Evolutionary conservation across 2,888 invertebrate species (phyloP), one percentile per base, ranked within the genome.

Genomic region (Oscheius onirici): DNA sequence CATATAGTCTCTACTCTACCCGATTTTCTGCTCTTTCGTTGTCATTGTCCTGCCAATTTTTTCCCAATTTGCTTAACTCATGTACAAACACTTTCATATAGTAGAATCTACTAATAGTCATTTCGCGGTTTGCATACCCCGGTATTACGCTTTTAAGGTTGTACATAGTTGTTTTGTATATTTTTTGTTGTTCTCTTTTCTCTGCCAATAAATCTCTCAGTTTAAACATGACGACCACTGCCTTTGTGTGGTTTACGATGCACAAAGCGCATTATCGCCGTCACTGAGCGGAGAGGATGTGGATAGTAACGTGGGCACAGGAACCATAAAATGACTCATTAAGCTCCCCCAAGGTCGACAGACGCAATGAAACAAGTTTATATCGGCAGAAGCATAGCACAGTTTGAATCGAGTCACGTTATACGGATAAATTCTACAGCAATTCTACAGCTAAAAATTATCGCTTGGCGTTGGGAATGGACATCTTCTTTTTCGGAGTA

Each of bases 261-360:
- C 49, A 63, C 46, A 63, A 63, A 63, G 63, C 63, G 63, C 63
- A 63, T 63, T 63, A 63, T 63, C 63, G 63, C 63, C n/a, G 63
- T 34, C 34, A 46, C 46, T 26, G 49, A 63, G 22, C 40, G 58
- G 58, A n/a, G n/a, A n/a, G 41, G 3, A 41, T 24, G 41, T 41
- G 43, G 28, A 28, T 24, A 11, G 55, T 55, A n/a, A 15, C 11
- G 28, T 28, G 15, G 10, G n/a, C 10, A 24, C 24, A 28, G 26
- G 55, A 26, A 55, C 55, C 28, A 55, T 55, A 55, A 55, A 55
- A 28, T 28, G 58, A 58, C 41, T 17, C 43, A 58, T 58, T 58
- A 58, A 41, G 24, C 20, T 43, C 20, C 58, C 2, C 8, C 58
- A 22, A 58, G 43, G 44, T 26, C 43, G 49, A 49, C 11, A 49